These are phyloP conservation scores for Phanerotoma sp. DNA, from an alignment of 2,888 invertebrate species.

Conservation along the genomic window DNA sequence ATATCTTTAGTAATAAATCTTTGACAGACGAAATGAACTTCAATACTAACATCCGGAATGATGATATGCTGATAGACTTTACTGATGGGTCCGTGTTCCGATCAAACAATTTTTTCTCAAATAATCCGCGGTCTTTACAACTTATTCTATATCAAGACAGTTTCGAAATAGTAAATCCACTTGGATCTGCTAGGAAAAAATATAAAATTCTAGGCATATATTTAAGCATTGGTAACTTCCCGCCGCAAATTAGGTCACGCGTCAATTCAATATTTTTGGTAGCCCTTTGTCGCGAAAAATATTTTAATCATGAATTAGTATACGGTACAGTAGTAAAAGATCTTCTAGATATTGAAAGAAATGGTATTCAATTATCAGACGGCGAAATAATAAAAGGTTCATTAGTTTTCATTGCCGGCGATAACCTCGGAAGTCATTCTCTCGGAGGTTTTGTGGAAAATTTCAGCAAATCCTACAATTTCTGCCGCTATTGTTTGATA, in stretches of 20 bases:
- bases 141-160: slow-evolving; percentile 34
- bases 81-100: slow-evolving; percentile 35
- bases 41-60: neutral
- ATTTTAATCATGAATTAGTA: slow-evolving; percentile 22
- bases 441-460: slow-evolving; percentile 25
- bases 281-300: slow-evolving; percentile 21
- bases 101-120: slow-evolving; percentile 31
- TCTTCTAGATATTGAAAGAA: too few relatives aligned
- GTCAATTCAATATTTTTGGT: slow-evolving; percentile 8
- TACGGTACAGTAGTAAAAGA: too few relatives aligned
- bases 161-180: slow-evolving; percentile 35
- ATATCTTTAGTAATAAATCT: too few relatives aligned
- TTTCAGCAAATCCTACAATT: slow-evolving; percentile 28
- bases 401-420: slow-evolving; percentile 30
- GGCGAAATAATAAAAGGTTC: neutral
- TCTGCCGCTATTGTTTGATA: slow-evolving; percentile 30
- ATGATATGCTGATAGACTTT: too few relatives aligned
- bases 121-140: slow-evolving; percentile 33
- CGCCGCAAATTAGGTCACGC: slow-evolving; percentile 14
- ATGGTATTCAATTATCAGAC: slow-evolving; percentile 14
- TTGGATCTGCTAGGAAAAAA: slow-evolving; percentile 29
- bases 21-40: neutral
- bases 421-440: slow-evolving; percentile 31
- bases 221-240: slow-evolving; percentile 29
- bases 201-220: slow-evolving; percentile 34